Conservation (phyloP, 92 coral and sea anemone species). For the Zoanthus sansibaricus region DNA sequence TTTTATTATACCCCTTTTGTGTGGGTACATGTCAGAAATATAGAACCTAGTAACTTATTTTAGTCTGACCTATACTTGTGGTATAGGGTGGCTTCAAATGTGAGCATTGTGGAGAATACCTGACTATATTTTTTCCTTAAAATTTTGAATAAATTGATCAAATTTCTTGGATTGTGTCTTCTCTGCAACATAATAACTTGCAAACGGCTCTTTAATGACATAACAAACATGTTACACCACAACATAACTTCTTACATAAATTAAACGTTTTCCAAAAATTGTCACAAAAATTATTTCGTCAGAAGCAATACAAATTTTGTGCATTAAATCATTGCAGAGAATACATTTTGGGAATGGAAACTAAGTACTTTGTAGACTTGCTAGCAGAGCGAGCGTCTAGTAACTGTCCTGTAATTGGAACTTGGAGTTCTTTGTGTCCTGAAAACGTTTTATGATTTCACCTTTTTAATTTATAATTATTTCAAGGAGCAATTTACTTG, state of each 20-base stretch:
- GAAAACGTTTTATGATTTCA: not conserved
- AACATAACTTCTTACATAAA: not conserved
- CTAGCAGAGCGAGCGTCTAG: not conserved
- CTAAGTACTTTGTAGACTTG: not conserved
- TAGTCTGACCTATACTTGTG: too few relatives aligned
- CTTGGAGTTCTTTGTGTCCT: not conserved
- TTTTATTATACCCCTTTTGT: too few relatives aligned
- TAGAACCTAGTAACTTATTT: too few relatives aligned
- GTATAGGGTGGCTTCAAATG: too few relatives aligned
- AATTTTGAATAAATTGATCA: not conserved
- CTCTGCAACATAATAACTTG: not conserved
- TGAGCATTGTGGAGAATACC: too few relatives aligned
- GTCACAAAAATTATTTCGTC: not conserved
- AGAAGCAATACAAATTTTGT: not conserved
- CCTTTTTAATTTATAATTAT: not conserved
- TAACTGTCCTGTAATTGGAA: not conserved
- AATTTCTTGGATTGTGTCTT: not conserved
- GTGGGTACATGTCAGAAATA: too few relatives aligned
- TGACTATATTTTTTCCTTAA: not conserved
- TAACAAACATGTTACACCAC: not conserved
- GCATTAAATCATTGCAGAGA: not conserved
- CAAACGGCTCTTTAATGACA: not conserved
- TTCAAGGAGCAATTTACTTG: slow-evolving; percentile 16
- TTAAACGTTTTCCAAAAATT: not conserved
- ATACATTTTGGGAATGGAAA: not conserved